Evolutionary conservation across 2,888 invertebrate genomes (phyloP).

Genomic region (Xanthorhoe spadicearia): DNA sequence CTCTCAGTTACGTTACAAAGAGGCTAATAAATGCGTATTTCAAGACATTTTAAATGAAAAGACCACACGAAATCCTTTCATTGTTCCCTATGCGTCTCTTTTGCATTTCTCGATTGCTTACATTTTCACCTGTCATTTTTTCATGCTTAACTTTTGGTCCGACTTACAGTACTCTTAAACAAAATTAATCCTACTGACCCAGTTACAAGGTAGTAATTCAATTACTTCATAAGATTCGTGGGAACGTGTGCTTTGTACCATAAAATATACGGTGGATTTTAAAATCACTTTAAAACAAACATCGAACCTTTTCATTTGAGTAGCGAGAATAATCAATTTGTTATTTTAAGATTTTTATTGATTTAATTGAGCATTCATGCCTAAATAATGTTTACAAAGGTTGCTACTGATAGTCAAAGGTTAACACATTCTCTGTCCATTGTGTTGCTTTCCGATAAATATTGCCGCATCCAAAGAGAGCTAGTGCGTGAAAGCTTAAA

Average conservation of each 20-base stretch:
- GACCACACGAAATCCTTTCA: conserved; percentile 7
- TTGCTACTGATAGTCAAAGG: too few relatives aligned
- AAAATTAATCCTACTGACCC: conserved; percentile 18
- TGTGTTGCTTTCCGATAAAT: too few relatives aligned
- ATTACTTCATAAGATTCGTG: conserved; percentile 23
- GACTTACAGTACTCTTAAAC: conserved; percentile 1
- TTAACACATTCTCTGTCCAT: too few relatives aligned
- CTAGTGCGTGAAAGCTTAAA: too few relatives aligned
- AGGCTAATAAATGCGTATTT: too few relatives aligned
- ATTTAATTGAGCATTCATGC: too few relatives aligned
- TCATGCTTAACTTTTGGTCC: conserved; percentile 1
- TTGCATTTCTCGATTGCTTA: conserved; percentile 20
- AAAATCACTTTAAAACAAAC: not conserved
- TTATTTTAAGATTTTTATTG: too few relatives aligned
- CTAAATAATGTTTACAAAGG: too few relatives aligned
- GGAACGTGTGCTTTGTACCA: conserved; percentile 9
- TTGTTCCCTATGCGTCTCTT: not conserved
- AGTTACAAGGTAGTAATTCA: conserved; percentile 23
- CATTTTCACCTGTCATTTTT: conserved; percentile 29
- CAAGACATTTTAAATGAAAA: conserved; percentile 6
- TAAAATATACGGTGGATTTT: conserved; percentile 8
- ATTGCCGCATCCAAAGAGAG: too few relatives aligned
- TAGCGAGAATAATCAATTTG: not conserved
- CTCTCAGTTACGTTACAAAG: too few relatives aligned
- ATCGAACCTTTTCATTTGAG: not conserved